Percentiles rank a stretch among this genome's conserved stretches.
These are phyloP conservation scores for Onthophagus sagittarius DNA, from an alignment of 2,888 invertebrate species.

Conservation along the genomic window DNA sequence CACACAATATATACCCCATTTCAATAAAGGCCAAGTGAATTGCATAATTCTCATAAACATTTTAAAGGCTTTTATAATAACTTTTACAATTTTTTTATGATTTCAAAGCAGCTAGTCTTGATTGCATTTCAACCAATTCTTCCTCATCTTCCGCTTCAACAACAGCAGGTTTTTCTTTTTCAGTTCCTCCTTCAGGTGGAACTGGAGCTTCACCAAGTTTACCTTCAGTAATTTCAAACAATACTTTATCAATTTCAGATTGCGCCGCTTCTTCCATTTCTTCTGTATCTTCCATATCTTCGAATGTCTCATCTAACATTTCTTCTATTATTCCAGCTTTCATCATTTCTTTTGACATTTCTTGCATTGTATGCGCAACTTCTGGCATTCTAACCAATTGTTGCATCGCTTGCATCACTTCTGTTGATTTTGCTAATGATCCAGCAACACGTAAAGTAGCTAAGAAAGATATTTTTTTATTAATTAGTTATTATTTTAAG, in stretches of 20 bases:
- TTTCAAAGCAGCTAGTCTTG: constrained; percentile 78
- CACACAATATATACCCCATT: not conserved
- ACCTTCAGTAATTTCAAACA: constrained; percentile 89
- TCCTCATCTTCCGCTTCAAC: constrained; percentile 63
- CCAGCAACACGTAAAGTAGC: constrained; percentile 94
- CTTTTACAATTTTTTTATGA: constrained; percentile 66
- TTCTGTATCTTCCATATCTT: constrained; percentile 86
- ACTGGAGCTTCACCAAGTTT: constrained; percentile 88
- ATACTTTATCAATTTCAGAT: constrained; percentile 62
- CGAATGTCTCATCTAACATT: constrained; percentile 98
- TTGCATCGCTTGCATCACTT: constrained; percentile 99
- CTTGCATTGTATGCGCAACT: constrained; percentile 93
- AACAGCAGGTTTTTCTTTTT: constrained; percentile 49
- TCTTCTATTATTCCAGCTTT: constrained; percentile 98
- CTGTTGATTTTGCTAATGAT: constrained; percentile 89
- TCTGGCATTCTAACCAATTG: constrained; percentile 86
- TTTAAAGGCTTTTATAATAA: not conserved
- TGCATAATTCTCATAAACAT: too few species aligned
- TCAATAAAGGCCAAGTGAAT: too few species aligned
- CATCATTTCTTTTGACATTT: constrained; percentile 99
- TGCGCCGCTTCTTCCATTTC: constrained; percentile 96
- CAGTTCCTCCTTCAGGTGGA: constrained; percentile 64
- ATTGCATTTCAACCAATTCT: constrained; percentile 90
- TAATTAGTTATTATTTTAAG: not conserved
- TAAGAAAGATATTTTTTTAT: constrained; percentile 42